Evolutionary conservation across 2,797 vertebrate genomes (phyloP).

Genomic region (Peromyscus eremicus): DNA sequence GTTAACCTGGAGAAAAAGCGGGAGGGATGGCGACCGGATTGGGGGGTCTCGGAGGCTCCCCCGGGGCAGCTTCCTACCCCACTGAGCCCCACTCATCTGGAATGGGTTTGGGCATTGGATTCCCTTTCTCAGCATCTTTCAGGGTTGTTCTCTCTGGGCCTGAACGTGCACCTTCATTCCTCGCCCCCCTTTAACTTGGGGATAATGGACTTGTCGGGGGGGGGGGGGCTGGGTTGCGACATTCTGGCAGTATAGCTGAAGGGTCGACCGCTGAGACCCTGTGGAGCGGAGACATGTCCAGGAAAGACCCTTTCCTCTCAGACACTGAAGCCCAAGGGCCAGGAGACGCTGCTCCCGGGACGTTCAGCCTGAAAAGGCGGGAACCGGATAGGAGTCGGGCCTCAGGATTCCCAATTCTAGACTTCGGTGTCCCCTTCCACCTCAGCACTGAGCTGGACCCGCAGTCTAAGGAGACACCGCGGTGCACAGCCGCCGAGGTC

Average conservation of each 20-base stretch:
- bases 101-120: background rate
- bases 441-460: constrained; percentile 63
- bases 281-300: background rate
- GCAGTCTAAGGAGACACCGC: background rate
- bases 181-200: constrained; percentile 60
- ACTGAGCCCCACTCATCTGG: background rate
- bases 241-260: constrained; percentile 38
- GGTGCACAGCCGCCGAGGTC: constrained; percentile 35
- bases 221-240: constrained; percentile 64
- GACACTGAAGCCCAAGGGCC: constrained; percentile 40
- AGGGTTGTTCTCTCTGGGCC: background rate
- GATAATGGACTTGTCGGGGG: constrained; percentile 83
- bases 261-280: constrained; percentile 46
- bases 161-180: background rate
- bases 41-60: constrained; percentile 44
- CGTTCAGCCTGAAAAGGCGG: constrained; percentile 38
- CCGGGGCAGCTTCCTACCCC: background rate
- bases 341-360: constrained; percentile 51
- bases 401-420: constrained; percentile 39
- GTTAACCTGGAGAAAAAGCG: constrained; percentile 73
- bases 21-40: constrained; percentile 65
- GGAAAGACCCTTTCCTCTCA: background rate
- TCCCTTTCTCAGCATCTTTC: background rate
- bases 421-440: constrained; percentile 41
- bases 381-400: constrained; percentile 45